Evolutionary conservation across 2,113 vertebrate genomes (phyloP), one percentile per base, ranked within the genome.

Genomic region (Chloebia gouldiae): DNA sequence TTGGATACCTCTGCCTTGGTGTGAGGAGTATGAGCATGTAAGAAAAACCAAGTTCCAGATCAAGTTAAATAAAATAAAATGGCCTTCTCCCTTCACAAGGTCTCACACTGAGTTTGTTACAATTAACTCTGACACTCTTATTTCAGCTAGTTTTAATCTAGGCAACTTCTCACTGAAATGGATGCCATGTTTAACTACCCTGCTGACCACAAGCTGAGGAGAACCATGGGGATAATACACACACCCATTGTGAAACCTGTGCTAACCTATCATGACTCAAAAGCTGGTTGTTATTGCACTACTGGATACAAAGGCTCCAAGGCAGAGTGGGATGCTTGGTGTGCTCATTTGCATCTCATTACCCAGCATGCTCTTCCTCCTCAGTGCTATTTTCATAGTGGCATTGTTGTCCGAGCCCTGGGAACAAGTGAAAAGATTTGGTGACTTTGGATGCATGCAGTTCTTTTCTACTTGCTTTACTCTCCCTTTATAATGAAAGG

Each of bases 321-420:
- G 84, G 94, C 84, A 80, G 92, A 96, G 92, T 68, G 89, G 76
- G 81, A 82, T 60, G 78, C 87, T 96, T 94, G 72, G 92, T 60
- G 88, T 51, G 64, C 83, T 92, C 93, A 96, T 97, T 96, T 97
- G 96, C 96, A 97, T 97, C 86, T 97, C 96, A 96, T 97, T 96
- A 96, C 94, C 83, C 92, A 95, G 93, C 91, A 92, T 90, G 85
- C 91, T 93, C 82, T 96, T 96, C 92, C 93, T 93, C 82, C 94
- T 78, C 81, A 81, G 88, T 66, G 87, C 88, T 81, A 94, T 93
- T 95, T 97, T 97, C 96, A 91, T 88, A 91, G 57, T 2, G 20
- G 86, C 91, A 97, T 92, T 95, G 96, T 95, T 96, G 96, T 91
- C 95, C 28, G 10, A 96, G 89, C 83, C 92, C 91, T 96, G 92